These are phyloP conservation scores for Characodon lateralis DNA, from an alignment of 2,797 vertebrate genomes.

Conservation along the genomic window DNA sequence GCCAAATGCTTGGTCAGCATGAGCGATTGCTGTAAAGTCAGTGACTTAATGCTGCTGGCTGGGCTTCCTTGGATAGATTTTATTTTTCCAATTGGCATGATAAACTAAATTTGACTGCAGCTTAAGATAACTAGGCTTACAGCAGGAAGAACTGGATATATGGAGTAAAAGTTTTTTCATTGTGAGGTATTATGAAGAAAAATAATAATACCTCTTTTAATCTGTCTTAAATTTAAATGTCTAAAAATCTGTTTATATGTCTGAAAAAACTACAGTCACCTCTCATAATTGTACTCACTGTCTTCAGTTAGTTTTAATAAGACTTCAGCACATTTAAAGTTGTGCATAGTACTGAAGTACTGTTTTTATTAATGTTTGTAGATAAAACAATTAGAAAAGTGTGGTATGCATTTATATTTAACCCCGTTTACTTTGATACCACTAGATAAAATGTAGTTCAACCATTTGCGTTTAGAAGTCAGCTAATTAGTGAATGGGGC, in stretches of 20 bases:
- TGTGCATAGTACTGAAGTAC: background rate
- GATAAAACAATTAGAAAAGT: background rate
- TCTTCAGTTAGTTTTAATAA: background rate
- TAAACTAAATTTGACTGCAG: background rate
- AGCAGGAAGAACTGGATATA: background rate
- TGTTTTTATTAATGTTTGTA: background rate
- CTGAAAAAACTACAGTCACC: background rate
- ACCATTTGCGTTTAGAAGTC: background rate
- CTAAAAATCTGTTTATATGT: background rate
- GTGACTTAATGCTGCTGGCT: background rate
- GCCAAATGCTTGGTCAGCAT: constrained; percentile 1
- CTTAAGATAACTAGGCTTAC: background rate
- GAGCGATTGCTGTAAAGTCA: background rate
- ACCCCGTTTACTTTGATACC: background rate
- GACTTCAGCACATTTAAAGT: background rate
- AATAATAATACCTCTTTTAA: background rate
- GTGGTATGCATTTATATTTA: background rate
- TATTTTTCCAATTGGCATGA: background rate
- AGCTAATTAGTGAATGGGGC: background rate
- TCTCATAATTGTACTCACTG: background rate
- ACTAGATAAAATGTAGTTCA: background rate
- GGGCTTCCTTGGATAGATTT: no score
- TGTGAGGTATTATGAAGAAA: background rate
- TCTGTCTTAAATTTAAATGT: background rate
- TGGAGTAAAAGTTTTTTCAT: background rate